Base-by-base conservation (phyloP, 2,888 invertebrate species). In the Linnaemya vulpina region DNA sequence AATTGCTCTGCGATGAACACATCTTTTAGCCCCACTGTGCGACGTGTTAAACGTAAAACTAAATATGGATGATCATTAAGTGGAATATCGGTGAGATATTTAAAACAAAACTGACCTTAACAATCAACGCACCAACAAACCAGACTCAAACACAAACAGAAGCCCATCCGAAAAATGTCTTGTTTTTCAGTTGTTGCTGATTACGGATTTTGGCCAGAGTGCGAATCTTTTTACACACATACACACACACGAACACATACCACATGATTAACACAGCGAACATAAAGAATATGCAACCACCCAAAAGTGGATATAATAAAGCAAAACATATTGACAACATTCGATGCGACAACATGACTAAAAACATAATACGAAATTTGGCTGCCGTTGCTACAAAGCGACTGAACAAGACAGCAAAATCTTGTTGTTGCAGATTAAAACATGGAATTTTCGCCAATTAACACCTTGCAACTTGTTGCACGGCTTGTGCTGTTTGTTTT, bases 281-380 rank as follows among this genome's bases (percentile, higher is more conserved):
- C 75, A 84, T 84, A 81, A 83, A 87, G 87, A 87, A 88, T 89
- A 89, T 89, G 89, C 89, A 89, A 83, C 91, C 90, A 91, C 91
- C 91, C 90, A 89, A 91, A 91, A 91, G 89, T 90, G 89, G 89
- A 90, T 91, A 90, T 91, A 91, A 91, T 91, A 91, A 91, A 91
- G 91, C 91, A 91, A 91, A 91, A 90, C 91, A 89, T 91, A 90
- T 90, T 91, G 91, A 91, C 91, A 90, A 90, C 88, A 87, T 88
- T 87, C 89, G 83, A 88, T 84, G 86, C 87, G 87, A 87, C 87
- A 87, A 87, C 84, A 84, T 83, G 77, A 77, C 73, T 73, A 63
- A 70, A 73, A 76, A 30, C 74, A 79, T 70, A 62, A 75, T 71
- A 49, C 76, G 71, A 79, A 83, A 83, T 83, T 30, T 76, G 71